Conservation (phyloP, 2,797 vertebrate species). For the Todus mexicanus region DNA sequence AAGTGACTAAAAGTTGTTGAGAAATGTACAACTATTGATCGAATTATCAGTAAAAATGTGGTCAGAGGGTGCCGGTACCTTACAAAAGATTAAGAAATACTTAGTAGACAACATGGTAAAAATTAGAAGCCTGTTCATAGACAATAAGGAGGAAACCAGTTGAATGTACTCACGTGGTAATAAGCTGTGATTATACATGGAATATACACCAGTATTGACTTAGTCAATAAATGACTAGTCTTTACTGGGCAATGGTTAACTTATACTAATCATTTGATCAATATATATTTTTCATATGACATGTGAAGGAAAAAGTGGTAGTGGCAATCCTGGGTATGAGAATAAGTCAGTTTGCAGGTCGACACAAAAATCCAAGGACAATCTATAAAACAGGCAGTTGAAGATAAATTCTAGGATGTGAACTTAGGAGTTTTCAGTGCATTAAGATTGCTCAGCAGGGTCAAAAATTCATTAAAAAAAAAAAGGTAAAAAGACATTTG, state of each 20-base stretch:
- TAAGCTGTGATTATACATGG: neutral
- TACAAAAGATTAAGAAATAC: neutral
- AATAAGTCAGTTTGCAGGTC: neutral
- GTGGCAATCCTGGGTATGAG: neutral
- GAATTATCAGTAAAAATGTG: neutral
- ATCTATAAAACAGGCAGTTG: neutral
- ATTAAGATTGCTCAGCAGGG: neutral
- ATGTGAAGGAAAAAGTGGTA: neutral
- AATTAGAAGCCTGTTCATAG: neutral
- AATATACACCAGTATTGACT: neutral
- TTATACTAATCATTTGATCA: slow-evolving; percentile 12
- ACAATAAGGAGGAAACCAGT: neutral
- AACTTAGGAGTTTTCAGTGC: neutral
- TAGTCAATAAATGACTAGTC: neutral
- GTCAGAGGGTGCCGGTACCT: neutral
- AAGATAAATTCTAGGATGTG: neutral
- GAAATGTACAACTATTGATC: neutral
- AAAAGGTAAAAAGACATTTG: neutral
- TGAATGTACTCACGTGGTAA: neutral
- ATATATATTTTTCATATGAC: neutral
- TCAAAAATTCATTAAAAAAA: neutral
- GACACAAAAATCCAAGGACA: slow-evolving; percentile 10
- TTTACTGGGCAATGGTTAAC: neutral
- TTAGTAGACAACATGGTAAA: neutral
- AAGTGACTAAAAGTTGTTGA: neutral